Evolutionary conservation across 2,113 vertebrate species (phyloP).

Genomic region (zebrafish (Danio rerio)): GRCz12tu NC_133176.1:7572001-7572500

Average conservation of each 20-base stretch:
- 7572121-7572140: neutral
- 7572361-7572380: neutral
- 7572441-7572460: slow-evolving; percentile 10
- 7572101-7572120: neutral
- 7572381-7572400: neutral
- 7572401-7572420: neutral
- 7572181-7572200: neutral
- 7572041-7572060: neutral
- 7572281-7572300: neutral
- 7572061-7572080: neutral
- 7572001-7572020: slow-evolving; percentile 20
- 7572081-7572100: neutral
- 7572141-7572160: neutral
- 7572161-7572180: neutral
- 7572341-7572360: neutral
- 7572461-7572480: slow-evolving; percentile 11
- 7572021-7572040: neutral
- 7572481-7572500: neutral
- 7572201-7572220: neutral
- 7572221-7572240: neutral
- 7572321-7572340: neutral
- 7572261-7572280: neutral
- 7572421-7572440: slow-evolving; percentile 38
- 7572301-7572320: neutral
- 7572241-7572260: neutral